These are phyloP conservation scores for Papilio xuthus DNA, from an alignment of 1,140 invertebrate genomes.

Conservation along the genomic window DNA sequence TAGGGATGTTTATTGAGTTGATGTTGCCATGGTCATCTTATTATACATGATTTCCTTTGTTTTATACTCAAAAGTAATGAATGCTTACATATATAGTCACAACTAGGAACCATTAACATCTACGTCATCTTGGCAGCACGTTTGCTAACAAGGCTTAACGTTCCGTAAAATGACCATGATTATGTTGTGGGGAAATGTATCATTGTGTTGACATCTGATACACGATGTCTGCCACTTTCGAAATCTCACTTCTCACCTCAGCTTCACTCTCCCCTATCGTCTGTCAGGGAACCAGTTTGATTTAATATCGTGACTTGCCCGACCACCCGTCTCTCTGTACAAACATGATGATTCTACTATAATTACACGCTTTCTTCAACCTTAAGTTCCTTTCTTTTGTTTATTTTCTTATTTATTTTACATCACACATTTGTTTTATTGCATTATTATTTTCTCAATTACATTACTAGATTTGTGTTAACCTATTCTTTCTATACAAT, in stretches of 20 bases:
- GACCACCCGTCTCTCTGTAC: constrained; percentile 13
- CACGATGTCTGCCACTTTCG: constrained; percentile 49
- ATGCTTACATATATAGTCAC: neutral
- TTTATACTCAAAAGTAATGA: neutral
- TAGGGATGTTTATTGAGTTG: no score
- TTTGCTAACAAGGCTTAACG: constrained; percentile 46
- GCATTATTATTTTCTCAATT: neutral
- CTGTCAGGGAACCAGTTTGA: constrained; percentile 48
- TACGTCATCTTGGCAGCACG: constrained; percentile 30
- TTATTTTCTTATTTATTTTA: neutral
- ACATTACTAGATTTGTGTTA: no score
- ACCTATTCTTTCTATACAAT: no score
- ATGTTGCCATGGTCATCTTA: neutral
- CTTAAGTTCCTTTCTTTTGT: constrained; percentile 5
- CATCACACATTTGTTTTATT: neutral
- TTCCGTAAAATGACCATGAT: constrained; percentile 49
- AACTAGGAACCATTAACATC: neutral
- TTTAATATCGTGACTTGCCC: constrained; percentile 41
- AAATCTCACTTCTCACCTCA: constrained; percentile 52
- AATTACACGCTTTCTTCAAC: constrained; percentile 2
- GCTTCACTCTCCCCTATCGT: constrained; percentile 49
- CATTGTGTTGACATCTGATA: constrained; percentile 45
- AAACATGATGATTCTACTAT: neutral
- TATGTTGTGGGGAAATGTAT: constrained; percentile 42
- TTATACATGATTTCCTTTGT: neutral